Conservation (phyloP, 1,140 invertebrate genomes). For the Lepidurus couesii region DNA sequence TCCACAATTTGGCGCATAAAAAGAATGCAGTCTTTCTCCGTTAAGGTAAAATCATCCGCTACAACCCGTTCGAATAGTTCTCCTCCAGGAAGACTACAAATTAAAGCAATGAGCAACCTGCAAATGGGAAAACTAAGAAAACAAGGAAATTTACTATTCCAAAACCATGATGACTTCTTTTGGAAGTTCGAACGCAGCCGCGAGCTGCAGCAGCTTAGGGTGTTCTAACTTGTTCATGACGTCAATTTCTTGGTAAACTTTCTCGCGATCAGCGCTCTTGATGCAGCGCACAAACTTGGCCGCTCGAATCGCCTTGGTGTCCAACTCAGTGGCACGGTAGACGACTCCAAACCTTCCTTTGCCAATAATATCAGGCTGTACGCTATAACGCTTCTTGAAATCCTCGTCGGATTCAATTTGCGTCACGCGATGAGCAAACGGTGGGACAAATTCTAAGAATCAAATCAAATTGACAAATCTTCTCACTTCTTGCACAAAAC, state of each 20-base stretch:
- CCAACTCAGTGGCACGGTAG: conserved; percentile 65
- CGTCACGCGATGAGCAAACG: conserved; percentile 31
- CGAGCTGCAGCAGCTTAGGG: conserved; percentile 79
- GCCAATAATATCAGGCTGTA: conserved; percentile 67
- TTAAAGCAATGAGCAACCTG: conserved; percentile 25
- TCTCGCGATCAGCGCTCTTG: conserved; percentile 71
- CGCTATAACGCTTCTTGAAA: conserved; percentile 53
- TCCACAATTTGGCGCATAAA: conserved; percentile 87
- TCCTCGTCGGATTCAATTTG: conserved; percentile 39
- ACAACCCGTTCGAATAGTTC: conserved; percentile 88
- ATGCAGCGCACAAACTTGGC: conserved; percentile 86
- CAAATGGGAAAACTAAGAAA: conserved; percentile 18
- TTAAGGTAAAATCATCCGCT: conserved; percentile 83
- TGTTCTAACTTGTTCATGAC: conserved; percentile 87
- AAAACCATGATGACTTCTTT: conserved; percentile 85
- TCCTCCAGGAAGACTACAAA: conserved; percentile 74
- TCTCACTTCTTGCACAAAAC: conserved; percentile 10
- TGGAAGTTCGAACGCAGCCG: conserved; percentile 77
- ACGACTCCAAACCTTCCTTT: conserved; percentile 74
- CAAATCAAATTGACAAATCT: conserved; percentile 22
- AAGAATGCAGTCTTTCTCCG: conserved; percentile 82
- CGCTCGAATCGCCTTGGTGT: conserved; percentile 64
- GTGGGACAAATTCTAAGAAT: conserved; percentile 30
- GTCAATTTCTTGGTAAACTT: conserved; percentile 81
- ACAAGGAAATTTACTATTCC: conserved; percentile 76